Evolutionary conservation across 2,888 invertebrate genomes (phyloP), one percentile per base, ranked within the genome.

Genomic region (Tetanocera ferruginea): DNA sequence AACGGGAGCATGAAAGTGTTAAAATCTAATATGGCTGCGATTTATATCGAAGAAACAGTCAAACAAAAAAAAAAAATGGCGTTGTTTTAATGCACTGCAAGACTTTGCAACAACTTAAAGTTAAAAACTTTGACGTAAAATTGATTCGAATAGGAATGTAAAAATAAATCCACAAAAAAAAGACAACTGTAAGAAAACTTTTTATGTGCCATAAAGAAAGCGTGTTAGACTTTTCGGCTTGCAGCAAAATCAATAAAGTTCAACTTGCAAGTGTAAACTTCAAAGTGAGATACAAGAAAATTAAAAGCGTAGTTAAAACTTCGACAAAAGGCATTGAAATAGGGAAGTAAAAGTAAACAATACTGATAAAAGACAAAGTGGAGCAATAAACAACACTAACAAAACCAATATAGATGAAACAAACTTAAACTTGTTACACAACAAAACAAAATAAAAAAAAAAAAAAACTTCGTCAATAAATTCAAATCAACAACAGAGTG

Each of bases 31-130:
- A 25, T 9, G 25, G 19, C 57, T 60, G 57, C 25, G 25, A 9
- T 28, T 55, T 60, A 28, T 28, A 14, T 60, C 57, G 23, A 23
- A 28, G 14, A 8, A 9, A 14, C 9, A 23, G 57, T 19, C 9
- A 28, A 11, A 5, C 9, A 28, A 55, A 28, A 57, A 25, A 11
- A 23, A n/a, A 52, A 8, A 8, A 17, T 25, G 34, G n/a, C n/a
- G 43, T 43, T 67, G 43, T 43, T 67, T 67, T 37, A n/a, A 67
- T 34, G 37, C 66, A 19, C 23, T 23, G 43, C 66, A 67, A 67
- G 43, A 67, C 66, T 43, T 67, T 67, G 14, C 14, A 17, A 34
- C 14, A 37, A 67, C 57, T 23, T 60, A 23, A 55, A 60, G 57
- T 23, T n/a, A n/a, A 60, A 60, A 60, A 60, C 57, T 60, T 60